These are phyloP conservation scores for Oikopleura dioica DNA, from an alignment of 23 tunicate species.

Conservation along the genomic window DNA sequence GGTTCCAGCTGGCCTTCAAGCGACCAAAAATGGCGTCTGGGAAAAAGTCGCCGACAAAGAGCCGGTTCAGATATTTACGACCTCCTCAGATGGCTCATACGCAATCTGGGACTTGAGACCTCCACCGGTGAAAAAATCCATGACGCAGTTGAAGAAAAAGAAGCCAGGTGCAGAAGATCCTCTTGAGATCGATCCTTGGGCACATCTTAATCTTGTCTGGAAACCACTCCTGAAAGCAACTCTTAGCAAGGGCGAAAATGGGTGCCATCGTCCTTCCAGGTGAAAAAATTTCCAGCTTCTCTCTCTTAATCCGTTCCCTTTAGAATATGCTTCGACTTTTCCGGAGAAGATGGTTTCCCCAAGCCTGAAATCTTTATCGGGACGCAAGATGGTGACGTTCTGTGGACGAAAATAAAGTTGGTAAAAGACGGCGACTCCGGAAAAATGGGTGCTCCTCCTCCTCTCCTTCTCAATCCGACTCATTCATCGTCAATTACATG, in stretches of 20 bases:
- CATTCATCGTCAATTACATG: conserved; percentile 62
- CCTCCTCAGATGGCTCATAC: conserved; percentile 37
- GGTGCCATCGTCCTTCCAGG: background rate
- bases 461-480: conserved; percentile 25
- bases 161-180: background rate
- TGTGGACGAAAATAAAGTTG: conserved; percentile 36
- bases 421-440: conserved; percentile 66
- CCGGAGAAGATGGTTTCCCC: conserved; percentile 19
- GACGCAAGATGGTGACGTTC: conserved; percentile 79
- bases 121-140: conserved; percentile 13
- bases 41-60: conserved; percentile 11
- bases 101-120: conserved; percentile 83
- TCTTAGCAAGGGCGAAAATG: background rate
- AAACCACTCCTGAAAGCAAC: conserved; percentile 29
- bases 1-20: conserved; percentile 82
- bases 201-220: conserved; percentile 51
- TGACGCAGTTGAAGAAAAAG: background rate
- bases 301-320: background rate
- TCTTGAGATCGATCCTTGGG: background rate
- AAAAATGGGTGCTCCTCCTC: conserved; percentile 34
- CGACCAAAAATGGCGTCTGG: background rate
- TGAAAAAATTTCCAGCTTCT: background rate
- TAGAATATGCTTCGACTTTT: background rate
- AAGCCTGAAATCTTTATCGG: conserved; percentile 25
- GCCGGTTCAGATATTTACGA: conserved; percentile 46